Percentiles rank a stretch among this genome's conserved stretches.
phyloP scores from a whole-genome alignment of 2,888 invertebrate species.

The Idaea aversata region DNA sequence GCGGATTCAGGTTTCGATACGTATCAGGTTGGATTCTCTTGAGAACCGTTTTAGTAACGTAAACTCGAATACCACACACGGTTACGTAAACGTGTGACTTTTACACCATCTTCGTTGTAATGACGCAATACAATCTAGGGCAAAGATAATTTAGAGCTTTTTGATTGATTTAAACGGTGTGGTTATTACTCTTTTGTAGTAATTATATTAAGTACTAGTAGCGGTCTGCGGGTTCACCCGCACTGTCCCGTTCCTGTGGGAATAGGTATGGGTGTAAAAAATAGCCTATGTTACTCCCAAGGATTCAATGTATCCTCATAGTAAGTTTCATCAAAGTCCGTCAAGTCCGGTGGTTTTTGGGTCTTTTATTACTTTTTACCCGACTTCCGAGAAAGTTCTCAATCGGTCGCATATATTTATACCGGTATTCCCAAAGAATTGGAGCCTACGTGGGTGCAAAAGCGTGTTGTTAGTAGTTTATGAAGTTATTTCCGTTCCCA shows the following conservation, averaged over 20 bases:
- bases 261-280: too few relatives aligned
- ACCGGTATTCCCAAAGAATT: too few relatives aligned
- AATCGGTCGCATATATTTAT: too few relatives aligned
- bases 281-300: too few relatives aligned
- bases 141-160: neutral
- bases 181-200: neutral
- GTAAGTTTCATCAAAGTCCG: too few relatives aligned
- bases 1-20: neutral
- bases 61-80: neutral
- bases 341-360: too few relatives aligned
- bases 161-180: neutral
- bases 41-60: neutral
- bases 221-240: too few relatives aligned
- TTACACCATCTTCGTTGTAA: neutral
- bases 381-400: too few relatives aligned
- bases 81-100: neutral
- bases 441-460: too few relatives aligned
- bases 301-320: too few relatives aligned
- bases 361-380: too few relatives aligned
- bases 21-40: neutral
- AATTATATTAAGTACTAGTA: neutral
- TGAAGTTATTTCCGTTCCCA: constrained; percentile 42
- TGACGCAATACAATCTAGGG: neutral
- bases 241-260: too few relatives aligned
- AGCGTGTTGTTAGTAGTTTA: neutral